Base-by-base conservation (phyloP, 2,888 invertebrate species). In the Arge pagana region DNA sequence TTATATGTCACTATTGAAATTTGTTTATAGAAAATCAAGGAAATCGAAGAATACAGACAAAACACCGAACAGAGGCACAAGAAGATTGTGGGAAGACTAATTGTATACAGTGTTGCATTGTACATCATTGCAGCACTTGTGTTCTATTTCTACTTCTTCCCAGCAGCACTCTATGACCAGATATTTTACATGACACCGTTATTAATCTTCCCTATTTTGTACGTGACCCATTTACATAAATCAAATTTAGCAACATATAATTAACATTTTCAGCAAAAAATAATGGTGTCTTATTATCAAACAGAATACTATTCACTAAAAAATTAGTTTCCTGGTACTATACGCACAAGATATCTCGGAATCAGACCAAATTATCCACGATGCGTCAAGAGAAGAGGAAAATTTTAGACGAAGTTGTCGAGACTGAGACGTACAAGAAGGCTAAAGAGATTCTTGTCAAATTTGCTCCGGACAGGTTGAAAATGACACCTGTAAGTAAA, bases 381-480 rank as follows among this genome's bases (percentile, higher is more conserved):
- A 83, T 95, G 76, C 82, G 85, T 63, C 85, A 85, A n/a, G 86
- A 93, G 67, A 96, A 93, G 71, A 90, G 87, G 73, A 87, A 89
- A 73, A 87, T 97, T 58, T 79, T 99, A 51, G 96, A 98, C 69
- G 89, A 93, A 71, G 96, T 99, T 24, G 96, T 93, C 87, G 96
- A 98, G 71, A 97, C 89, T 28, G 97, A 98, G 78, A 97, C 96
- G 0, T 99, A 96, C 74, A 98, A 97, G 81, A 90, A 85, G 41
- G 95, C 95, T 4, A 92, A 90, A 75, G 87, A 89, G 73, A 91
- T 96, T 62, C 79, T 96, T 52, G 89, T 93, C 75, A 91, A 90
- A 73, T 95, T 88, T 79, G 94, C 87, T 54, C 86, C 87, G 16
- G 84, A 85, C 59, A 81, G 82, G 62, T 68, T 83, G 13, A 68